Evolutionary conservation across 1,140 invertebrate species (phyloP).

Genomic region (Drosophila tsacasi): DNA sequence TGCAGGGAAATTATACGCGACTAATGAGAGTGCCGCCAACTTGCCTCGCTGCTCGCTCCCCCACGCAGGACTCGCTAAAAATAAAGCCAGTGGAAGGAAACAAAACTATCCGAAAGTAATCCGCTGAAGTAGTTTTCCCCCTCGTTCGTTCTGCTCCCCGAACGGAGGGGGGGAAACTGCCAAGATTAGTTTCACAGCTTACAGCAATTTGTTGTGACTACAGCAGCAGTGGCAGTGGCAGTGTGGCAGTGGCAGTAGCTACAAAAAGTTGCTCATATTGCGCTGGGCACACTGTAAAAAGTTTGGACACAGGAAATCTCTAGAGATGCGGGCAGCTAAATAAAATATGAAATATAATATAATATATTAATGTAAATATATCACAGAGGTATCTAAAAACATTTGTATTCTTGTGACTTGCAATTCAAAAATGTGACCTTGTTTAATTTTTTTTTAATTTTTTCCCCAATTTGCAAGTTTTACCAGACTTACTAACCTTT

Average conservation of each 20-base stretch:
- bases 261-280: constrained; percentile 73
- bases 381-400: neutral
- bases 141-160: neutral
- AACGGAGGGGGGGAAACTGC: constrained; percentile 43
- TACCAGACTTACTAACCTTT: neutral
- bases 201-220: constrained; percentile 80
- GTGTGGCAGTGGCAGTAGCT: constrained; percentile 24
- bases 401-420: neutral
- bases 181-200: constrained; percentile 81
- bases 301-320: neutral
- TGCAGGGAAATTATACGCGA: constrained; percentile 34
- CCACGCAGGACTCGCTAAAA: constrained; percentile 26
- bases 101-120: constrained; percentile 76
- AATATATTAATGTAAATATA: neutral
- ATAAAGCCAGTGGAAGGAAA: constrained; percentile 38
- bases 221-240: constrained; percentile 35
- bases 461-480: neutral
- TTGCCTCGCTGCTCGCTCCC: neutral
- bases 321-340: neutral
- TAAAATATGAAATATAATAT: neutral
- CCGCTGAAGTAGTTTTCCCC: constrained; percentile 72
- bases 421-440: too few species aligned
- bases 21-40: constrained; percentile 45
- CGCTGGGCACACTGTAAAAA: constrained; percentile 33
- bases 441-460: neutral